Base-by-base conservation (phyloP, 2,888 invertebrate species). In the Chromoteleia sp. region DNA sequence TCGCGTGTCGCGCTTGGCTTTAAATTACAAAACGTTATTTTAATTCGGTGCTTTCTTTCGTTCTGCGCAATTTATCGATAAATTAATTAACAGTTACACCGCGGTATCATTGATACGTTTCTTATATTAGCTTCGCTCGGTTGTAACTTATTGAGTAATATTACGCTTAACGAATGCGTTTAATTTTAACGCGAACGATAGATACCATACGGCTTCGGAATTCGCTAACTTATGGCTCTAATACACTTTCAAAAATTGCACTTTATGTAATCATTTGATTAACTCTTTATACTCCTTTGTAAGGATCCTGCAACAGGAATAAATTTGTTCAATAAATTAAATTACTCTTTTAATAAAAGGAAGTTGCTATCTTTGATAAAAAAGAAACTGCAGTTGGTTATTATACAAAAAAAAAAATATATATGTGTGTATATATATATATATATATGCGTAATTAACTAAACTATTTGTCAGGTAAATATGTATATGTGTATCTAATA, bases 81-180 rank as follows among this genome's bases (percentile, higher is more conserved):
- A 58, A 50, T 68, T 68, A 76, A 76, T 76, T 68, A 68, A 59
- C 45, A 59, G 54, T 61, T 52, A 14, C 30, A 36, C 17, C 36
- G 29, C 63, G 8, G 19, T 12, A 41, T 21, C 67, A 43, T 36
- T 59, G 67, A 68, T 76, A 50, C 48, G 43, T 56, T 75, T 56
- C 52, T 76, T 68, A 74, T 74, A 74, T 56, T 15, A 43, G 30
- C 19, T 29, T 29, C n/a, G 67, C 17, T 5, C 33, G 12, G 43
- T n/a, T 14, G 61, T 59, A 59, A 67, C 19, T 52, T 76, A 76
- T 59, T 41, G 29, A 43, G 59, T 59, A 76, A 76, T 59, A 76
- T 43, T 41, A 76, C 67, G 67, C 59, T 50, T 75, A 75, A 75
- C 52, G 75, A 67, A 67, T 75, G 75, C 50, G 58, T 75, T 75